These are phyloP conservation scores for Apostichopus japonicus DNA, from an alignment of 35 echinoderm and acorn worm genomes.

Conservation along the genomic window DNA sequence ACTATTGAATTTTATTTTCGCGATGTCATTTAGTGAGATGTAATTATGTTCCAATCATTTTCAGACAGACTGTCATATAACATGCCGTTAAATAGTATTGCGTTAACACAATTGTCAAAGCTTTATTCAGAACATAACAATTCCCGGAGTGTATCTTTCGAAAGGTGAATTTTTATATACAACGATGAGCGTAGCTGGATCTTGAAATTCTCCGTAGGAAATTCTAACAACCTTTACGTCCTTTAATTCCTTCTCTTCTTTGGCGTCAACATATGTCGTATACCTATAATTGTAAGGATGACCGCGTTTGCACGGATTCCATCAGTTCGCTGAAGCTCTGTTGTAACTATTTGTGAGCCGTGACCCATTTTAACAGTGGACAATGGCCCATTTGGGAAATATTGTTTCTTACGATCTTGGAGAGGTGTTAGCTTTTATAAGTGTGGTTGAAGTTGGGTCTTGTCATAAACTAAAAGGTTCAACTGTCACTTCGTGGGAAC, in stretches of 20 bases:
- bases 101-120: no score
- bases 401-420: conserved; percentile 1
- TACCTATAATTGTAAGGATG: not conserved
- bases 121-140: no score
- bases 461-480: no score
- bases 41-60: no score
- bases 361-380: conserved; percentile 13
- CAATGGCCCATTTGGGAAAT: conserved; percentile 46
- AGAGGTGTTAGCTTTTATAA: not conserved
- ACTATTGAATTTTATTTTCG: no score
- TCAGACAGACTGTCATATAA: no score
- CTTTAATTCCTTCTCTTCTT: not conserved
- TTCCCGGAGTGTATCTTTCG: no score
- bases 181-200: not conserved
- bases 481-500: no score
- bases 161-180: no score
- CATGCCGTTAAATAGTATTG: no score
- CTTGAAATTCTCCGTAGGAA: not conserved
- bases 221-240: not conserved
- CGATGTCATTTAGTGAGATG: no score
- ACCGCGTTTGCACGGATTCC: not conserved
- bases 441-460: no score
- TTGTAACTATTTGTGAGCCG: conserved; percentile 27
- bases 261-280: not conserved
- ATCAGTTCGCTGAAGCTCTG: not conserved